Conservation (phyloP, 2,888 invertebrate genomes). For the Bellardia pandia region DNA sequence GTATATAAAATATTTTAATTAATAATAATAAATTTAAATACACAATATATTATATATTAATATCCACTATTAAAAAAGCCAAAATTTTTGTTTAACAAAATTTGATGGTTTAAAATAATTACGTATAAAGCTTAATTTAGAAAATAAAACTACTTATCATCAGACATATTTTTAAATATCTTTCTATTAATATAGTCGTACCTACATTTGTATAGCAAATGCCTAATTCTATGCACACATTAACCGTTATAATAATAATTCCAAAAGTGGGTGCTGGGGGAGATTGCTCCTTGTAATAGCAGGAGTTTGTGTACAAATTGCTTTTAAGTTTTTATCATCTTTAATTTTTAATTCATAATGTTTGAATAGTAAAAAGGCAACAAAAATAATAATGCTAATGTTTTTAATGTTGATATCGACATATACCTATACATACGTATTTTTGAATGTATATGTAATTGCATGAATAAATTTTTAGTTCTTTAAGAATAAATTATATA, state of each 20-base stretch:
- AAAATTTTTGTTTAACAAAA: not conserved
- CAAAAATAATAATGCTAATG: not conserved
- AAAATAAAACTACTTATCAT: slow-evolving; percentile 19
- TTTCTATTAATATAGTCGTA: not conserved
- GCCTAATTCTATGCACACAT: slow-evolving; percentile 36
- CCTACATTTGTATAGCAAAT: slow-evolving; percentile 11
- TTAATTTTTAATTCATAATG: not conserved
- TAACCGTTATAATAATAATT: not conserved
- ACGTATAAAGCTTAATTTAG: slow-evolving; percentile 6
- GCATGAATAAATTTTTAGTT: not conserved
- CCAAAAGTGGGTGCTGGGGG: slow-evolving; percentile 17
- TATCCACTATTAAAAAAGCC: slow-evolving; percentile 41
- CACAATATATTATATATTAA: not conserved
- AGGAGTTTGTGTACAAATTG: slow-evolving; percentile 57
- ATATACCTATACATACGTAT: not conserved
- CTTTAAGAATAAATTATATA: slow-evolving; percentile 31
- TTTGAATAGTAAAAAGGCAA: slow-evolving; percentile 44
- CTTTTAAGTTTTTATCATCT: slow-evolving; percentile 48
- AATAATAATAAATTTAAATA: not conserved
- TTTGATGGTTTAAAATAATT: not conserved
- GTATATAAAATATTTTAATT: not conserved
- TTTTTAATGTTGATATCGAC: not conserved
- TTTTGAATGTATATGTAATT: too few species aligned
- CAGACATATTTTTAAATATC: slow-evolving; percentile 38
- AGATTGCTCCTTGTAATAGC: slow-evolving; percentile 5